phyloP scores from a whole-genome alignment of 2,113 vertebrate species.

The Microcebus griseorufus region DNA sequence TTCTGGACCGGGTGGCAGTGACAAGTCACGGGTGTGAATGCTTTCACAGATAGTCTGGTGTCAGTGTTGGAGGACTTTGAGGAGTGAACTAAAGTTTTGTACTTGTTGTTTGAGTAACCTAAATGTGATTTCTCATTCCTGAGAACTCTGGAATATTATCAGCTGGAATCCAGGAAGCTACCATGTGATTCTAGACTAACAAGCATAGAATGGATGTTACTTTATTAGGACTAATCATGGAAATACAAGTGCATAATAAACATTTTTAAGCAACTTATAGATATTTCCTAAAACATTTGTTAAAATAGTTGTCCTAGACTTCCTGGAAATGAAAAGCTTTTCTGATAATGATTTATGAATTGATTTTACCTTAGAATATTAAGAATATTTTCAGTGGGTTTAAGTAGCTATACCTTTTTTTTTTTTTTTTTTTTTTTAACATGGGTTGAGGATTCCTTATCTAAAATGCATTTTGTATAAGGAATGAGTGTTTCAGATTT shows the following conservation, averaged over 20 bases:
- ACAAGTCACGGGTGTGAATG: neutral
- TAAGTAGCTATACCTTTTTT: neutral
- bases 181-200: neutral
- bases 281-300: slow-evolving; percentile 64
- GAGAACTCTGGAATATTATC: neutral
- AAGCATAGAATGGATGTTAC: slow-evolving; percentile 34
- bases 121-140: neutral
- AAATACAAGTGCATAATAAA: slow-evolving; percentile 59
- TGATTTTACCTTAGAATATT: neutral
- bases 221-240: slow-evolving; percentile 63
- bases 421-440: neutral
- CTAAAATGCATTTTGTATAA: no score
- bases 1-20: neutral
- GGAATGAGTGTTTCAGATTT: neutral
- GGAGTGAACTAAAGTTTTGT: neutral
- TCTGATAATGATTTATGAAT: neutral
- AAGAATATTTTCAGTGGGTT: neutral
- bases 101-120: neutral
- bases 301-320: slow-evolving; percentile 5
- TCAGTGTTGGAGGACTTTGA: neutral
- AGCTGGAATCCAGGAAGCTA: neutral
- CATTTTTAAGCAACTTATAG: slow-evolving; percentile 31
- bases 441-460: neutral
- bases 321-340: neutral
- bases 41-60: neutral